Evolutionary conservation across 2,113 vertebrate genomes (phyloP), one percentile per base, ranked within the genome.

Genomic region (Lichenostomus cassidix): DNA sequence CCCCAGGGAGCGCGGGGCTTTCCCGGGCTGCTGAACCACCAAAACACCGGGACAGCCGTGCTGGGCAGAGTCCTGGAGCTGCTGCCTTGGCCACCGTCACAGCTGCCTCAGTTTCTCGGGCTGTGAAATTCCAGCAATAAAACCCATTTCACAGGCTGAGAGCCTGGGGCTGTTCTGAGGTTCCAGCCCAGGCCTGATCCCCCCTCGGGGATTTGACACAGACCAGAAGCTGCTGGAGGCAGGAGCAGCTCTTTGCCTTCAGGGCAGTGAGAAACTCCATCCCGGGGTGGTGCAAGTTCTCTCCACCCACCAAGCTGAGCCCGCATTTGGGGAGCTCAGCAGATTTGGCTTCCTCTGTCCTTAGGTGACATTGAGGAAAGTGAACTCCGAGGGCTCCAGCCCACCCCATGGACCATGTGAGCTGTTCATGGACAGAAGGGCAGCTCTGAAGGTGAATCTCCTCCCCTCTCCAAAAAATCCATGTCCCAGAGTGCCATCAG

Each of bases 31-130:
- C 60, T 8, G 47, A 53, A 14, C n/a, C 63, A 25, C 58, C 5
- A 0, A 3, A 75, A 47, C 1, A 6, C 47, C 2, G 1, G 29
- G 14, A 7, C 6, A 9, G 19, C 22, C 25, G 12, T 0, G 12
- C 0, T 1, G 41, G 25, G 65, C 60, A 82, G 44, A 27, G 41
- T 1, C 60, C 70, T 39, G 15, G 20, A 88, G 60, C 55, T 19
- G 63, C 67, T 74, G 67, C 60, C 60, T 7, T 15, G 41, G 60
- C 46, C 53, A 20, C 12, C 3, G 15, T 8, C 84, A 56, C 42
- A 19, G 9, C 58, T 46, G 64, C 83, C 83, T 82, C 64, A 15
- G 70, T 60, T 82, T 42, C 90, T 2, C 0, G 12, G 69, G 60
- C 56, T 33, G 42, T 23, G 42, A 44, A 52, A 65, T 22, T 37